Base-by-base conservation (phyloP, 2,797 vertebrate species). In the Acanthis flammea region DNA sequence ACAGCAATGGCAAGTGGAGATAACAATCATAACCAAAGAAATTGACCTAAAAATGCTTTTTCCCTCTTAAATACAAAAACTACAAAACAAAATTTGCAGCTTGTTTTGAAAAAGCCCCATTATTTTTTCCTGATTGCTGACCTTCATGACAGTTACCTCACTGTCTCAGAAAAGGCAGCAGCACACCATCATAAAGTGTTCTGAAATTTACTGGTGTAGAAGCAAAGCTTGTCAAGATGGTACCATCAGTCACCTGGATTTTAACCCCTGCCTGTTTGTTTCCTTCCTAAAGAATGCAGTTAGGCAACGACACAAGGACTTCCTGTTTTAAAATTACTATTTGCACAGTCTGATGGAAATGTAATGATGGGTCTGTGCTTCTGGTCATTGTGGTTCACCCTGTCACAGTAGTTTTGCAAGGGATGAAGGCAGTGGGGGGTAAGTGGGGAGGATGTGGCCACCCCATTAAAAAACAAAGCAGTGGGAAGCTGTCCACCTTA, bases 311-410 rank as follows among this genome's bases (percentile, higher is more conserved):
- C 1, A 0, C 44, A 54, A 88, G 41, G 58, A 68, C 33, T 88
- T 94, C 50, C 72, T 78, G 81, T 45, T 95, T 94, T 93, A 87
- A 96, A 96, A 95, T 95, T 85, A 83, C 72, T 94, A 70, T 91
- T 96, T 96, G 85, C 65, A 85, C 25, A 62, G 72, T 74, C 39
- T 22, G 21, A 78, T 75, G 91, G 68, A 92, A 94, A 75, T 27
- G 39, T 96, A 96, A 97, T 95, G 86, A 97, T 70, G 70, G 94
- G 91, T 92, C 79, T 93, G 80, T 72, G 86, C 75, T 78, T 50
- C 78, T 93, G 68, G 72, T 89, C 91, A 93, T 90, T 93, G 94
- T 66, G 78, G 93, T 70, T 91, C 92, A 75, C 28, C 25, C 75
- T 58, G 68, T 87, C 86, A 70, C 65, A 80, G 78, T 19, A 93